Conservation (phyloP, 2,888 invertebrate genomes). For the Eristalinus aeneus region DNA sequence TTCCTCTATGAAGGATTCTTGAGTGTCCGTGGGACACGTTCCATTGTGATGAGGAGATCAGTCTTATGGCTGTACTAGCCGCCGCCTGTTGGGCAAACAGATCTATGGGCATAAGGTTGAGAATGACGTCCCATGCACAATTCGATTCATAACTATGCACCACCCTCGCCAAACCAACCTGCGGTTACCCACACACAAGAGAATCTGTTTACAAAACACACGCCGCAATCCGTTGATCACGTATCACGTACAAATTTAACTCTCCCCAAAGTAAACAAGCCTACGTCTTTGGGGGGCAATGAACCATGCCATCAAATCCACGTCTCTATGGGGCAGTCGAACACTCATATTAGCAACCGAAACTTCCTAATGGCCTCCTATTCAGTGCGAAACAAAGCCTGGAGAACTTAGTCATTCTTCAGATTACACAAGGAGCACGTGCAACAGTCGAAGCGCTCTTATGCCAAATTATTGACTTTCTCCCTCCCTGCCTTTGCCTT, state of each 20-base stretch:
- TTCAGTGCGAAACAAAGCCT: background rate
- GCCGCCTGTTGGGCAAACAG: too few relatives aligned
- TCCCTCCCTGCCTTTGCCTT: background rate
- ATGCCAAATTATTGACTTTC: background rate
- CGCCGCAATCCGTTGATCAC: background rate
- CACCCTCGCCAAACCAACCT: too few relatives aligned
- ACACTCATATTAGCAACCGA: background rate
- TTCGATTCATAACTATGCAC: too few relatives aligned
- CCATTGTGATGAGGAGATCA: too few relatives aligned
- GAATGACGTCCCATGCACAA: too few relatives aligned
- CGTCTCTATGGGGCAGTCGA: background rate
- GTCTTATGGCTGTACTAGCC: too few relatives aligned
- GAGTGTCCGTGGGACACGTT: too few relatives aligned
- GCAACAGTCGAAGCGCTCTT: background rate
- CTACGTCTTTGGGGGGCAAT: background rate
- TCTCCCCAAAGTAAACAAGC: background rate
- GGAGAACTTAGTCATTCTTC: background rate
- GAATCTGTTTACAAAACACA: too few relatives aligned
- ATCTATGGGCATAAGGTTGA: too few relatives aligned
- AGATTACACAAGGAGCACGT: background rate
- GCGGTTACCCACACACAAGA: too few relatives aligned
- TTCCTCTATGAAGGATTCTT: too few relatives aligned
- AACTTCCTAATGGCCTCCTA: background rate
- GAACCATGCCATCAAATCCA: background rate
- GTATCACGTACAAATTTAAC: background rate